phyloP scores from a whole-genome alignment of 2,888 invertebrate genomes.

The Spodoptera exigua region DNA sequence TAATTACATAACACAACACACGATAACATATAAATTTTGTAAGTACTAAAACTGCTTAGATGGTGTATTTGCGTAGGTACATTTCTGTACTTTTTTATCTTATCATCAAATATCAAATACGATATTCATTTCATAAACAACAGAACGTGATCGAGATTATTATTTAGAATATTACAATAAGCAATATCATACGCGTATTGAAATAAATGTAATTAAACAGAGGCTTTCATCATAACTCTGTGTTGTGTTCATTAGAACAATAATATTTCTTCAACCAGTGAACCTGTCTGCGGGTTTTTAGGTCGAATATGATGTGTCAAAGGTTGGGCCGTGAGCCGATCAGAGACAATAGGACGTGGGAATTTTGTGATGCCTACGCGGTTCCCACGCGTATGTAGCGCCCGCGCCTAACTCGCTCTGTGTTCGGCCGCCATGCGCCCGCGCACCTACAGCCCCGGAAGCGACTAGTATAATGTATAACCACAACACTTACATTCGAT shows the following conservation, averaged over 20 bases:
- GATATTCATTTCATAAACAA: slow-evolving; percentile 39
- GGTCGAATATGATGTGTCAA: slow-evolving; percentile 64
- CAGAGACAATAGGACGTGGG: slow-evolving; percentile 73
- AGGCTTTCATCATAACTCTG: slow-evolving; percentile 12
- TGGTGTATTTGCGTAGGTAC: slow-evolving; percentile 9
- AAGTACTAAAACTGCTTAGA: slow-evolving; percentile 31
- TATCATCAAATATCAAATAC: slow-evolving; percentile 42
- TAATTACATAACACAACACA: slow-evolving; percentile 62
- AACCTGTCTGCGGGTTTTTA: slow-evolving; percentile 59
- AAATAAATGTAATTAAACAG: slow-evolving; percentile 8
- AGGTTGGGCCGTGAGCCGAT: slow-evolving; percentile 60
- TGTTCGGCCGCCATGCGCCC: slow-evolving; percentile 15
- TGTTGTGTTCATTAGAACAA: slow-evolving; percentile 21
- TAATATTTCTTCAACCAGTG: slow-evolving; percentile 18
- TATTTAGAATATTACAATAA: slow-evolving; percentile 21
- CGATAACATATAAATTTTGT: slow-evolving; percentile 39
- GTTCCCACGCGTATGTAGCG: slow-evolving; percentile 67
- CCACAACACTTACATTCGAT: slow-evolving; percentile 42
- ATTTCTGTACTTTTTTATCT: slow-evolving; percentile 45
- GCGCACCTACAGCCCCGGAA: slow-evolving; percentile 53
- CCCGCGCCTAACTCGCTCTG: slow-evolving; percentile 21
- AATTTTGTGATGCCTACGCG: slow-evolving; percentile 62
- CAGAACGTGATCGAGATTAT: slow-evolving; percentile 40
- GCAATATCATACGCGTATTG: slow-evolving; percentile 10
- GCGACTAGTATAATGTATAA: slow-evolving; percentile 45